Percentiles rank a stretch among this genome's conserved stretches.
Evolutionary conservation across 1,140 invertebrate species (phyloP).

Genomic region (Onthophagus taurus): DNA sequence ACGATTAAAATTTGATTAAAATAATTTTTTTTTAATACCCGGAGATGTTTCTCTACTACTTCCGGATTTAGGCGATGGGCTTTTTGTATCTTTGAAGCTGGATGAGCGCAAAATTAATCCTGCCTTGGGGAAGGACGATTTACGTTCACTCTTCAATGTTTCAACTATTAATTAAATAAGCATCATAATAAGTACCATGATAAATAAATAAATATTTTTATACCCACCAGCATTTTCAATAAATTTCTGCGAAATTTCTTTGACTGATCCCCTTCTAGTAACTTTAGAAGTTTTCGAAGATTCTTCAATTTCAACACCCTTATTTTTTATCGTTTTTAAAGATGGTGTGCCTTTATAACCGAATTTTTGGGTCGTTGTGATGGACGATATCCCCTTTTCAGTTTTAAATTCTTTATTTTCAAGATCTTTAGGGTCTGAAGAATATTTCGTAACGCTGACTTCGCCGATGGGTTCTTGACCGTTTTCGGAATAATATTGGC

Average conservation of each 20-base stretch:
- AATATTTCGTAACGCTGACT: constrained; percentile 55
- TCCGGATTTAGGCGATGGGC: constrained; percentile 15
- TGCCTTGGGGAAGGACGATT: constrained; percentile 49
- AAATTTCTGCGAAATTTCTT: constrained; percentile 62
- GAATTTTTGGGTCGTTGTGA: constrained; percentile 39
- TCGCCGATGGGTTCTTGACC: constrained; percentile 53
- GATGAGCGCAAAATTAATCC: constrained; percentile 54
- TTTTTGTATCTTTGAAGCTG: constrained; percentile 45
- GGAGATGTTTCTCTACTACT: constrained; percentile 20
- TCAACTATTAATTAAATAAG: constrained; percentile 36
- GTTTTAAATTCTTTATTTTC: constrained; percentile 25
- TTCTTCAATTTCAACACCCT: constrained; percentile 15
- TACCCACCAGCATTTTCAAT: constrained; percentile 55
- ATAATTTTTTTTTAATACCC: constrained; percentile 23
- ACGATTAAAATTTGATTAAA: neutral
- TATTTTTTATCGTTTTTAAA: constrained; percentile 24
- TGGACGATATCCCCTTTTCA: constrained; percentile 25
- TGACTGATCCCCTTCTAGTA: constrained; percentile 55
- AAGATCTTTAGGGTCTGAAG: constrained; percentile 50
- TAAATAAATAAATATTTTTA: neutral
- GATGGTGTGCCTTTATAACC: constrained; percentile 37
- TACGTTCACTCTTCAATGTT: constrained; percentile 41
- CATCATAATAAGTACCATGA: neutral
- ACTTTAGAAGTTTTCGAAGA: constrained; percentile 37
- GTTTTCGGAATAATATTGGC: constrained; percentile 56